These are phyloP conservation scores for Electrophaes corylata DNA, from an alignment of 2,888 invertebrate species.

Conservation along the genomic window DNA sequence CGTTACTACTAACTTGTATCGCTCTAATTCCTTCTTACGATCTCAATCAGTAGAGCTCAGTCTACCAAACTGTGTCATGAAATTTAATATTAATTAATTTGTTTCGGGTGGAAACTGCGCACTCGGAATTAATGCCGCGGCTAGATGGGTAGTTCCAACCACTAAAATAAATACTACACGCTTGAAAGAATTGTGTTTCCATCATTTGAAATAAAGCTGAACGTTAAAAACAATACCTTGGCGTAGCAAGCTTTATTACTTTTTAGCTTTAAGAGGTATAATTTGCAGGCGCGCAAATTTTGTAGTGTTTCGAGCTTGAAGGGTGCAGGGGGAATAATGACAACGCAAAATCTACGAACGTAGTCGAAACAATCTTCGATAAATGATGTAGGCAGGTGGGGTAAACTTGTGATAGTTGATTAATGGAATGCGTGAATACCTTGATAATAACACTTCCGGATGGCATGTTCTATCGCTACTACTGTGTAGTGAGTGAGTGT, in stretches of 20 bases:
- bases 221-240: background rate
- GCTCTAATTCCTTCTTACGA: background rate
- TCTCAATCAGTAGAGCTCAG: constrained; percentile 1
- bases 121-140: background rate
- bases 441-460: too few relatives aligned
- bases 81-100: constrained; percentile 10
- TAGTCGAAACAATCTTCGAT: constrained; percentile 32
- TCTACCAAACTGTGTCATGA: constrained; percentile 3
- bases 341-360: background rate
- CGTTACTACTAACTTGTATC: background rate
- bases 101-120: background rate
- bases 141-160: background rate
- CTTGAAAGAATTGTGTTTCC: background rate
- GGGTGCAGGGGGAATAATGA: background rate
- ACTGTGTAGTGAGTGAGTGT: too few relatives aligned
- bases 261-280: background rate
- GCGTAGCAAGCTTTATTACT: background rate
- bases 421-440: too few relatives aligned
- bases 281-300: constrained; percentile 1
- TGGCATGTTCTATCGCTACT: too few relatives aligned
- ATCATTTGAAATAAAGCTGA: background rate
- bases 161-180: background rate
- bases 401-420: too few relatives aligned
- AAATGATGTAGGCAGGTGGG: too few relatives aligned
- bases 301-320: background rate